phyloP scores from a whole-genome alignment of 2,888 invertebrate genomes.

The Hypselothyrea guttata region DNA sequence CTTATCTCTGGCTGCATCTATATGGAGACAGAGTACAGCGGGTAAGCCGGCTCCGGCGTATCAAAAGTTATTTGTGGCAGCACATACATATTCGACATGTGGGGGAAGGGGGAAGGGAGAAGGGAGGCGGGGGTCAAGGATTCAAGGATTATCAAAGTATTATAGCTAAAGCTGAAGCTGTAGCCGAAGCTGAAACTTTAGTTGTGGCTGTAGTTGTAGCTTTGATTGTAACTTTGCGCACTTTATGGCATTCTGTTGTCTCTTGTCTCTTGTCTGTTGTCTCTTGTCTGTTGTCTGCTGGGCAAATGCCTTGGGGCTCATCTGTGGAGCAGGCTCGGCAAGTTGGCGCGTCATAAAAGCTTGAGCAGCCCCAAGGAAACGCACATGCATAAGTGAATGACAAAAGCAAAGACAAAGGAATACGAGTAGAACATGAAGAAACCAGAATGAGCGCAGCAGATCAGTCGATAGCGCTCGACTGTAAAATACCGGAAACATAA shows the following conservation, averaged over 20 bases:
- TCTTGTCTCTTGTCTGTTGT: neutral
- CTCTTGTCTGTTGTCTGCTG: conserved; percentile 51
- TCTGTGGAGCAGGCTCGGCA: conserved; percentile 45
- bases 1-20: neutral
- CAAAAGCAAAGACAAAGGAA: conserved; percentile 66
- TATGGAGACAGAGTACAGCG: conserved; percentile 9
- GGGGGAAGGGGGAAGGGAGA: conserved; percentile 9
- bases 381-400: conserved; percentile 78
- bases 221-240: conserved; percentile 73
- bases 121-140: conserved; percentile 31
- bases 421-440: conserved; percentile 16
- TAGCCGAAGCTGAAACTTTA: conserved; percentile 11
- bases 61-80: conserved; percentile 70
- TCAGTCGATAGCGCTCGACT: too few relatives aligned
- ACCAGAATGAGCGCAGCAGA: neutral
- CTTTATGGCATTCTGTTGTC: conserved; percentile 54
- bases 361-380: conserved; percentile 42
- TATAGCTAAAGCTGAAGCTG: conserved; percentile 43
- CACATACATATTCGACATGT: conserved; percentile 49
- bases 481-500: too few relatives aligned
- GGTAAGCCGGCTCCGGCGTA: conserved; percentile 38
- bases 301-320: conserved; percentile 66
- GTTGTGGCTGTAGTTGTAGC: conserved; percentile 22
- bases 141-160: conserved; percentile 74
- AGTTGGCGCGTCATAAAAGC: conserved; percentile 67